Evolutionary conservation across 2,797 vertebrate genomes (phyloP), one percentile per base, ranked within the genome.

Genomic region (Hippoglossus hippoglossus): DNA sequence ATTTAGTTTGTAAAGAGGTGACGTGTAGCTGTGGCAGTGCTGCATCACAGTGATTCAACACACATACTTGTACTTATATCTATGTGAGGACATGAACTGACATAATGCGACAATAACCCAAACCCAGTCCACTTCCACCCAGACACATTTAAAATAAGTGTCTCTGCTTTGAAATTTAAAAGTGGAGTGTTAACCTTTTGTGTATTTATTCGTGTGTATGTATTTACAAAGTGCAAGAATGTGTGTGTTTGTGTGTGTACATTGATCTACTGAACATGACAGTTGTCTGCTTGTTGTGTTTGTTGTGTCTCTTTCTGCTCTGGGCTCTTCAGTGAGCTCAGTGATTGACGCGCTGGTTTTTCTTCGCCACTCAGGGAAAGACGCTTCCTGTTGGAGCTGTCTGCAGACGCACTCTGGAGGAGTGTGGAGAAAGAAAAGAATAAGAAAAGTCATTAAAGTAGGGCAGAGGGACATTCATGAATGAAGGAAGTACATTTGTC

Each of bases 251-350:
- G 16, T 31, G 58, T 71, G 53, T 61, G 11, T 21, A 3, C 3
- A 9, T 19, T 5, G 6, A 39, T 79, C 79, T 92, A 98, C 83
- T 97, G 96, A 75, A 98, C 93, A 0, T 93, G 94, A 58, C 96
- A 98, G 61, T 96, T 95, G 58, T 96, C 95, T 6, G 75, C 91
- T 58, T 91, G 89, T 50, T 83, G 56, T 46, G 70, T 83, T 58
- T 91, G 89, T 50, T 83, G 56, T 46, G 70, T 83, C 59, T 93
- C 86, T 13, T 70, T 82, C 63, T 91, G 81, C 25, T 94, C 87
- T 0, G 88, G 56, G 0, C 77, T 79, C 16, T 70, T 77, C 31
- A 69, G 82, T 2, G 75, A 76, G 67, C 68, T 91, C 26, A 64
- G 57, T 1, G 77, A 75, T 0, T 3, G 59, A 28, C 52, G 63